Base-by-base conservation (phyloP, 2,113 vertebrate genomes). In the Rhea pennata region DNA sequence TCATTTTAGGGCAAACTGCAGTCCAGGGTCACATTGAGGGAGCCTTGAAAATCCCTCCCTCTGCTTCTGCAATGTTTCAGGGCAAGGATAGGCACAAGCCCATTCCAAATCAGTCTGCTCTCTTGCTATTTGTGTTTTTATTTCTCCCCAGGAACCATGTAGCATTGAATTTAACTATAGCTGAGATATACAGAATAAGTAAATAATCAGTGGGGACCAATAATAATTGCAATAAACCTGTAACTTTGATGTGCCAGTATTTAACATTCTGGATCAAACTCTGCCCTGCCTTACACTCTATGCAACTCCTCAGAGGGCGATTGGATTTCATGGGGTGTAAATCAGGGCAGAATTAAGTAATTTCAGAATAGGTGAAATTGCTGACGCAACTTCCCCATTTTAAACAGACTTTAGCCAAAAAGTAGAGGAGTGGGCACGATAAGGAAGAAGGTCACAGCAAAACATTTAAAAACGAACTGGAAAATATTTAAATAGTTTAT, bases 201-300 rank as follows among this genome's bases (percentile, higher is more conserved):
- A 96, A 95, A 96, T 90, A 96, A 96, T 91, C 94, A 84, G 16
- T 66, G 40, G 95, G 96, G 96, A 97, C 71, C 94, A 95, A 95
- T 96, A 97, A 96, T 95, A 95, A 92, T 86, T 91, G 92, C 84
- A 95, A 83, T 90, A 95, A 97, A 87, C 82, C 84, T 67, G 71
- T 95, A 96, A 78, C 54, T 86, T 92, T 95, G 94, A 96, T 95
- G 89, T 42, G 95, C n/a, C 87, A 91, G 84, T 96, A 95, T 96
- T 97, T 96, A 96, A 96, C 91, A 96, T 97, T 96, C 94, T 83
- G 78, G 87, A 95, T 96, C 94, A 92, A 95, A 77, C 74, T 66
- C 77, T 91, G 70, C 26, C 81, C 82, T 91, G 64, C 56, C 39
- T 91, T 44, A 86, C 16, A 73, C 67, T 85, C 46, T 64, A 39